Conservation (phyloP, 2,797 vertebrate species). For the Glossophaga mutica region DNA sequence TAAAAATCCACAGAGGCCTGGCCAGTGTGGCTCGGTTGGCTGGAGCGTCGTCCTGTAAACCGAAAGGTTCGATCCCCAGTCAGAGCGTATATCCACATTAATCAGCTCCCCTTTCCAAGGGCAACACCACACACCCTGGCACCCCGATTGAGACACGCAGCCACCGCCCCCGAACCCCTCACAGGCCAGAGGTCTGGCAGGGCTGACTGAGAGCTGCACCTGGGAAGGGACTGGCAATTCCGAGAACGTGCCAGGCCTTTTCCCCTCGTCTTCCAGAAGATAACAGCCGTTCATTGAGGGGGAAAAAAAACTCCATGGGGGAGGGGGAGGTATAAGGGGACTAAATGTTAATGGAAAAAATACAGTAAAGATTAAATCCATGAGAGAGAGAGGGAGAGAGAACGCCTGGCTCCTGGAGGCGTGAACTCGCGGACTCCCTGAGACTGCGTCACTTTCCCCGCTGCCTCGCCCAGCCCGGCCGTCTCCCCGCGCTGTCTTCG, state of each 20-base stretch:
- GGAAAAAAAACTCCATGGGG: neutral
- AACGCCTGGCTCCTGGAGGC: neutral
- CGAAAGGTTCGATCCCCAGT: neutral
- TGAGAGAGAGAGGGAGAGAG: neutral
- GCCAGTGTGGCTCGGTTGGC: neutral
- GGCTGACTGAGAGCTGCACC: neutral
- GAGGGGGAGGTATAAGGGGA: neutral
- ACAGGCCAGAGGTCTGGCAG: neutral
- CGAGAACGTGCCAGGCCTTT: neutral
- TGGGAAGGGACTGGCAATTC: neutral
- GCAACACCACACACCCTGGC: fast-evolving
- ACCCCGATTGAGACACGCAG: neutral
- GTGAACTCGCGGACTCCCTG: neutral
- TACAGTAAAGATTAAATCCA: neutral
- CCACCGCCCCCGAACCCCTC: neutral
- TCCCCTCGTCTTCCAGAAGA: neutral
- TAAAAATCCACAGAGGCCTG: neutral
- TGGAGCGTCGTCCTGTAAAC: neutral
- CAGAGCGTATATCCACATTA: too few species aligned
- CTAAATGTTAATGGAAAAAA: neutral
- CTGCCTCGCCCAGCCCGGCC: neutral
- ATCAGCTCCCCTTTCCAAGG: neutral
- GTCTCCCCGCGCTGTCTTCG: fast-evolving
- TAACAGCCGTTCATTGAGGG: neutral
- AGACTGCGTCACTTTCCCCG: neutral